Evolutionary conservation across 2,113 vertebrate species (phyloP), one percentile per base, ranked within the genome.

Genomic region (Boleophthalmus pectinirostris): DNA sequence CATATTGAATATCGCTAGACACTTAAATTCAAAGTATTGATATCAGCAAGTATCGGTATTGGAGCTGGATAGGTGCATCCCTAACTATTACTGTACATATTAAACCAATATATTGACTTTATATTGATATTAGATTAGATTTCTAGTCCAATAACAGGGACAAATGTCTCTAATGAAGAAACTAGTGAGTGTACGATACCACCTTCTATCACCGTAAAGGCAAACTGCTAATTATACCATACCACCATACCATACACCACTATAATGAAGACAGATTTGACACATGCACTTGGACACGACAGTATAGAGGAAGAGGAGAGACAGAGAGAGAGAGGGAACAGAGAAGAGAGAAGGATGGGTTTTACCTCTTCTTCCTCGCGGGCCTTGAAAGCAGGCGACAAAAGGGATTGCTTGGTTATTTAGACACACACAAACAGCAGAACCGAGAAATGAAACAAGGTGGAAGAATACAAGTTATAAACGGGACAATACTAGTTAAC

Each of bases 301-400:
- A 54, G 23, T 18, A 38, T 3, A 71, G 21, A 54, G 20, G 49
- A 18, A 53, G 5, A 20, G 49, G 16, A 65, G 78, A 68, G 49
- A 53, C 18, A 53, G 49, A 53, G 18, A 7, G 18, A 53, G 33
- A 46, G 29, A 61, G 76, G 56, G 69, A 15, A n/a, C 1, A 8
- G 38, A 24, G 43, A 25, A 64, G 77, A 69, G 61, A 54, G 72
- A 8, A 20, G 58, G 24, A 8, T 60, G 23, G 3, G 1, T 72
- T 73, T 98, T 99, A 99, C 98, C 98, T 94, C 96, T 95, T 97
- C 96, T 43, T 97, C 98, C 92, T 97, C 94, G 64, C 88, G 35
- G 93, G 95, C 96, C 98, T 98, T 97, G 96, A 94, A 97, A 98
- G 96, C 92, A 96, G 97, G 95, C 91, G 95, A 82, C 95, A 96